Evolutionary conservation across 2,888 invertebrate species (phyloP).

Genomic region (Pyrochroa serraticornis): DNA sequence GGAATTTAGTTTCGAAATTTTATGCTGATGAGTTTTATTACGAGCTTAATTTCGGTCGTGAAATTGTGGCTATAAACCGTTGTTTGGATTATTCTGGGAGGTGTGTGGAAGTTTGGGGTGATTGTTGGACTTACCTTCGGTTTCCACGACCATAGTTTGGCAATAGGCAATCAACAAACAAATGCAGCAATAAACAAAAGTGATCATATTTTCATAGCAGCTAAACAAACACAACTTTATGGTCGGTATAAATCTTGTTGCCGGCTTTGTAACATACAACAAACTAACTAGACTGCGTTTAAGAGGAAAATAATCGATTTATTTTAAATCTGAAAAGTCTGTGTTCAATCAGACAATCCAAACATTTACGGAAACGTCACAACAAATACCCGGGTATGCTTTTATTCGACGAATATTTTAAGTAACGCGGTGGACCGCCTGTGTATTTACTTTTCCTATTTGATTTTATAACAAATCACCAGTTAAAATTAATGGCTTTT

Average conservation of each 20-base stretch:
- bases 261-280: conserved; percentile 20
- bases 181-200: conserved; percentile 39
- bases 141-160: conserved; percentile 33
- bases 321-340: conserved; percentile 49
- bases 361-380: conserved; percentile 57
- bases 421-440: background rate
- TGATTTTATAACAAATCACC: conserved; percentile 22
- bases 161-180: conserved; percentile 36
- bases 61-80: too few relatives aligned
- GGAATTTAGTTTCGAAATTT: too few relatives aligned
- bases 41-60: too few relatives aligned
- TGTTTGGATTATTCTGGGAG: too few relatives aligned
- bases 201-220: conserved; percentile 43
- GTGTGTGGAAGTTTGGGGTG: too few relatives aligned
- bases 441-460: conserved; percentile 12
- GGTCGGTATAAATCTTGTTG: conserved; percentile 33
- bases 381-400: conserved; percentile 48
- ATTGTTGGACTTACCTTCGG: conserved; percentile 16
- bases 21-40: too few relatives aligned
- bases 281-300: conserved; percentile 26
- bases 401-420: conserved; percentile 46
- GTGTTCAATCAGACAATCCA: conserved; percentile 54
- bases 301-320: conserved; percentile 48
- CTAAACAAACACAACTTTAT: conserved; percentile 39
- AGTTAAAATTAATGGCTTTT: conserved; percentile 7